Conservation (phyloP, 2,888 invertebrate species). For the Eurytoma adleriae region DNA sequence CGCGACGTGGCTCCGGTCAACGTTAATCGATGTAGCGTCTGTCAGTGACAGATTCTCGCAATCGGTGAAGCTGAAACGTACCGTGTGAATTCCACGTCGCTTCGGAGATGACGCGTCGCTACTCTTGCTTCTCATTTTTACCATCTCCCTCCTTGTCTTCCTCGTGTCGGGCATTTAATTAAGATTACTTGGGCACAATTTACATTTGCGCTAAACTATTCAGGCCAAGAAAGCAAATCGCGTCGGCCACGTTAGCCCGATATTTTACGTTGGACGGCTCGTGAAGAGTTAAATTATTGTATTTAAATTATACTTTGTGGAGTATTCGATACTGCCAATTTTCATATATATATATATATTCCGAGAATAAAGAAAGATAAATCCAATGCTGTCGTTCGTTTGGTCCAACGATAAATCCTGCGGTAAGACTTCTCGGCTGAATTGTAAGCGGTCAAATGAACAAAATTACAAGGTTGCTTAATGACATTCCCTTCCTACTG, state of each 20-base stretch:
- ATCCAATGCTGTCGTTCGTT: constrained; percentile 60
- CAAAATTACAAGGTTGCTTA: constrained; percentile 75
- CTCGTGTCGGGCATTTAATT: constrained; percentile 27
- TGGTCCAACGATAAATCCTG: constrained; percentile 71
- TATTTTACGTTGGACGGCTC: neutral
- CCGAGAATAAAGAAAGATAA: constrained; percentile 56
- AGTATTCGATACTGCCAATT: constrained; percentile 56
- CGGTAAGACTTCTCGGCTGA: constrained; percentile 66
- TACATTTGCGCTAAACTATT: constrained; percentile 22
- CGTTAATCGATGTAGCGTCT: constrained; percentile 67
- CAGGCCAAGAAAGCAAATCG: constrained; percentile 33
- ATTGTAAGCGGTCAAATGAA: constrained; percentile 75
- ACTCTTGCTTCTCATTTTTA: constrained; percentile 56
- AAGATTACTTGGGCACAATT: constrained; percentile 32
- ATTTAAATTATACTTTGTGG: constrained; percentile 22
- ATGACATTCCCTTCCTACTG: constrained; percentile 69
- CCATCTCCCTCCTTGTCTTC: constrained; percentile 23
- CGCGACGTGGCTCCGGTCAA: constrained; percentile 61
- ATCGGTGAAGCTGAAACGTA: constrained; percentile 69
- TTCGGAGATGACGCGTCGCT: constrained; percentile 50
- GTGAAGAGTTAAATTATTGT: neutral
- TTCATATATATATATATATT: constrained; percentile 58
- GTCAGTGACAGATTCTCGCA: constrained; percentile 68
- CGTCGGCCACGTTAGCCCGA: neutral
- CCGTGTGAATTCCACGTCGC: constrained; percentile 70